Base-by-base conservation (phyloP, 53 echinoderm and acorn worm genomes). In the Pentamera pediparva region DNA sequence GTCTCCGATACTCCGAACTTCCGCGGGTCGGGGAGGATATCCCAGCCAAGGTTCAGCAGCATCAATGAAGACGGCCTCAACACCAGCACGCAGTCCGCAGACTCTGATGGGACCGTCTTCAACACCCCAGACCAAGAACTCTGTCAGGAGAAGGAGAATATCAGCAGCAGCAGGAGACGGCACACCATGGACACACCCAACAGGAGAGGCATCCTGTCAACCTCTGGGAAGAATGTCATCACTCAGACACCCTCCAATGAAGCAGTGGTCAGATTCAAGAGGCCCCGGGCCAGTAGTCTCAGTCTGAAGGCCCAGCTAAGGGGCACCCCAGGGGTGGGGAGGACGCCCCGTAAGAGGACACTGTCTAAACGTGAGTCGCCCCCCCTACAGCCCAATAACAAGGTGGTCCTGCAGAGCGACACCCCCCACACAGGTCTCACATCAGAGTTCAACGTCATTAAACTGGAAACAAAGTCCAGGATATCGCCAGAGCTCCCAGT, bases 1-100 rank as follows among this genome's bases (percentile, higher is more conserved):
- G n/a, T n/a, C n/a, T n/a, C n/a, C 18, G 67, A 67, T 2, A 67
- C 67, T 28, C 67, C 67, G 9, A 67, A 67, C 18, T 39, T 67
- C 12, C 39, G 45, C 17, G 11, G 30, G 4, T 1, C 38, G 15
- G 26, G 67, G 27, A 67, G 30, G 41, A 29, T 67, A 39, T 43
- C 67, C 0, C 67, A 67, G 67, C 67, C 67, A 0, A 26, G 67
- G 3, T 67, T 67, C 40, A 67, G 67, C 40, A 40, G 40, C 5
- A 32, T 41, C 3, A 26, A 67, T 12, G 67, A 67, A 30, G 67
- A 67, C 10, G 45, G 67, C 30, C 67, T 45, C 3, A 67, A 67
- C 31, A 67, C 40, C 67, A 67, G 30, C 29, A 19, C 30, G 45
- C 58, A 57, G 15, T 67, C 67, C 10, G 67, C 30, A 3, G 30